These are phyloP conservation scores for Branchipolynoe longqiensis DNA, from an alignment of 2,888 invertebrate genomes.

Conservation along the genomic window DNA sequence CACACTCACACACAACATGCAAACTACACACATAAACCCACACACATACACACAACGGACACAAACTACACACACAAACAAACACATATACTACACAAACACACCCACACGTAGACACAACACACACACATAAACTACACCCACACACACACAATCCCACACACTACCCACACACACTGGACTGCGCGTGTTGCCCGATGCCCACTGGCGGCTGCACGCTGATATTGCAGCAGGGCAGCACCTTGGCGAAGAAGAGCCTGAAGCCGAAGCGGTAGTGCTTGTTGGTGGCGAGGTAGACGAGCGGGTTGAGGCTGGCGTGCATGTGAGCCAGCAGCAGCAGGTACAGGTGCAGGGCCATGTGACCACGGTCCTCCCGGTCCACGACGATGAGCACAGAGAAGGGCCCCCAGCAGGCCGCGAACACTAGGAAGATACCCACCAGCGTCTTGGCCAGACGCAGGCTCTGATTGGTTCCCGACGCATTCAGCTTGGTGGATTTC, in stretches of 20 bases:
- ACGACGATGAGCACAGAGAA: slow-evolving; percentile 55
- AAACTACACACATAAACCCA: too few species aligned
- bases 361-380: slow-evolving; percentile 44
- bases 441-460: slow-evolving; percentile 54
- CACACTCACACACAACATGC: too few species aligned
- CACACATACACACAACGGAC: too few species aligned
- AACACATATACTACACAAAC: too few species aligned
- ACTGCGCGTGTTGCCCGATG: too few species aligned
- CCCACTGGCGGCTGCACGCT: too few species aligned
- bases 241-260: slow-evolving; percentile 35
- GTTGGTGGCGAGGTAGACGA: slow-evolving; percentile 55
- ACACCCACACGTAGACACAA: too few species aligned
- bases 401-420: slow-evolving; percentile 58
- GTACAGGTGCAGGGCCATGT: slow-evolving; percentile 54
- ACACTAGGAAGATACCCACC: slow-evolving; percentile 57
- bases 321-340: slow-evolving; percentile 61
- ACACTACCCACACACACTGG: too few species aligned
- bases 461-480: background rate
- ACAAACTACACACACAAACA: too few species aligned
- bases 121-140: too few species aligned
- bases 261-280: slow-evolving; percentile 55
- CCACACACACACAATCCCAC: too few species aligned
- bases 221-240: slow-evolving; percentile 8
- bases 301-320: slow-evolving; percentile 58
- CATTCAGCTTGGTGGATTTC: too few species aligned